Base-by-base conservation (phyloP, 53 echinoderm and acorn worm genomes). In the Antedon mediterranea region DNA sequence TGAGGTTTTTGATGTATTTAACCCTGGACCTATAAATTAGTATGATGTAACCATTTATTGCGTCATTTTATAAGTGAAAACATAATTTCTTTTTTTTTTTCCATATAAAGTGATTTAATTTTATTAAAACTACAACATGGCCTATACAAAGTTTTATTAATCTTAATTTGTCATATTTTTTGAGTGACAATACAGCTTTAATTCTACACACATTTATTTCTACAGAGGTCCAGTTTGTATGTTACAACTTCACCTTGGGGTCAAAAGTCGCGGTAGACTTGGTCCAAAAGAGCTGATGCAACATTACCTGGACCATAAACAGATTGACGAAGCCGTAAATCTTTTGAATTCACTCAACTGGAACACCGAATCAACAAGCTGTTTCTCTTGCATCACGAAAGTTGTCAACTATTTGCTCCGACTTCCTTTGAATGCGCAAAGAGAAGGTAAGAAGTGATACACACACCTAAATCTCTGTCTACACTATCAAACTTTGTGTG, bases 311-410 rank as follows among this genome's bases (percentile, higher is more conserved):
- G 75, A 85, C n/a, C 82, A 95, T 75, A 83, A 95, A 33, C 91
- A 95, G 81, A 83, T 89, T 32, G 85, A 89, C 71, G 91, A 95
- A 92, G 92, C 95, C 72, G 82, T 90, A 26, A 92, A 88, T 71
- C 72, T 97, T 28, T 76, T 97, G 43, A 82, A 85, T 34, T 85
- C 83, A n/a, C 79, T 97, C 84, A 97, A 92, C 74, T 97, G 97
- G 97, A 97, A 97, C 43, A 92, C 92, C 29, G 97, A 92, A 57
- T 87, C 92, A 72, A 85, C 87, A 32, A 85, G 82, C 13, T 89
- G 97, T 37, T 92, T 89, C 75, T 85, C 74, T 76, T 88, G 91
- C 43, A 79, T 92, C 7, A 83, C 84, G 15, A 71, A 86, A 15
- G 81, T 97, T 43, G 83, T 97, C 44, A 91, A 89, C 78, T 78